Evolutionary conservation across 2,797 vertebrate genomes (phyloP), one percentile per base, ranked within the genome.

Genomic region (Sebastes vulpes): DNA sequence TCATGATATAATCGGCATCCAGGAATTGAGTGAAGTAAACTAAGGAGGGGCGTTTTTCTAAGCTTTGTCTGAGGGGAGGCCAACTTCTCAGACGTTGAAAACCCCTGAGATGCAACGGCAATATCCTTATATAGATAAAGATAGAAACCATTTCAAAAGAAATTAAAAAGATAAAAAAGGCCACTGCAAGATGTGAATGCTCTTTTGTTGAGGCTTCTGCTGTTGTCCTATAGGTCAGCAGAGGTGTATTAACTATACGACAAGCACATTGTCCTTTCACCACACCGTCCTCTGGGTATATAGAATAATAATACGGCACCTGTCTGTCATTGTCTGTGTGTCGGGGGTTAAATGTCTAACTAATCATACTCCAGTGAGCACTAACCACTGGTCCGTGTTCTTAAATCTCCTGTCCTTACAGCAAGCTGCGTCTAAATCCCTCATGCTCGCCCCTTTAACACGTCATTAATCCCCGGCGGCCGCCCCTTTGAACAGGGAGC

Each of bases 321-420:
- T 42, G 77, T 79, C 42, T 85, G 63, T 90, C 63, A 74, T 31
- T 78, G 75, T 72, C 18, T 56, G 31, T 75, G 52, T 63, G 25
- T 60, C 42, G 29, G 71, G 75, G 74, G 70, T 77, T 85, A 68
- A 65, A 76, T 82, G 79, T 90, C 82, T 69, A 85, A 82, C 89
- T 90, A 89, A 90, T 92, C 89, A 92, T 64, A 79, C 83, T 84
- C 89, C 88, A 88, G 31, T 79, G 75, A 86, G 87, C 79, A 82
- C 79, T 90, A 94, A 93, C 88, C 91, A 89, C 82, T 81, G 91
- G 86, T 75, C 87, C 48, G 12, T 87, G 91, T 86, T 89, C 83
- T 87, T 83, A 92, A 92, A 93, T 92, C 93, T 90, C 89, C 79
- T 78, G 84, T 92, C 90, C 85, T 93, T 93, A 93, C 83, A 85